These are phyloP conservation scores for Leucoraja ocellata DNA, from an alignment of 2,797 vertebrate species.

Conservation along the genomic window DNA sequence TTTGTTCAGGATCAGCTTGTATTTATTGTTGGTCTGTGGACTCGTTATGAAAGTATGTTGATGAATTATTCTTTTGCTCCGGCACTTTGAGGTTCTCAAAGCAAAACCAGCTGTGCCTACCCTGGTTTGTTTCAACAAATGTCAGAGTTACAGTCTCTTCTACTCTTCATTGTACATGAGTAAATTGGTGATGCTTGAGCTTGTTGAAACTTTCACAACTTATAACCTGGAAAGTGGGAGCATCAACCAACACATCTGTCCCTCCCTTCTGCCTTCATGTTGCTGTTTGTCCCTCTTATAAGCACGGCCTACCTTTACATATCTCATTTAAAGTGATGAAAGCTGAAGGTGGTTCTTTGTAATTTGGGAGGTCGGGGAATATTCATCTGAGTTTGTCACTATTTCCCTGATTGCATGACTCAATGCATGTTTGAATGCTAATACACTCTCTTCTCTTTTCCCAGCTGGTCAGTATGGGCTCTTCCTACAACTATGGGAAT, in stretches of 20 bases:
- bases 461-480: conserved; percentile 94
- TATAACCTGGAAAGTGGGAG: not conserved
- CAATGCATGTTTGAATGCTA: not conserved
- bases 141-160: not conserved
- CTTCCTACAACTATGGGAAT: conserved; percentile 96
- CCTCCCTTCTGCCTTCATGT: not conserved
- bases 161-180: not conserved
- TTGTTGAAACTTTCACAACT: conserved; percentile 1
- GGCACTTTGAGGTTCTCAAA: not conserved
- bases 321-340: not conserved
- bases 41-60: not conserved
- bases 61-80: not conserved
- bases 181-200: not conserved
- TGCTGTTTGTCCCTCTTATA: not conserved
- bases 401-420: conserved; percentile 4
- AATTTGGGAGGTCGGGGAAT: not conserved
- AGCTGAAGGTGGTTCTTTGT: not conserved
- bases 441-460: conserved; percentile 37
- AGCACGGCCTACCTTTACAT: not conserved
- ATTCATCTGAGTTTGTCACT: not conserved
- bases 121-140: not conserved
- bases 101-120: not conserved
- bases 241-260: not conserved
- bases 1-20: not conserved
- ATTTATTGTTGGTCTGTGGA: not conserved